Conservation (phyloP, 2,888 invertebrate genomes). For the Blera fallax region DNA sequence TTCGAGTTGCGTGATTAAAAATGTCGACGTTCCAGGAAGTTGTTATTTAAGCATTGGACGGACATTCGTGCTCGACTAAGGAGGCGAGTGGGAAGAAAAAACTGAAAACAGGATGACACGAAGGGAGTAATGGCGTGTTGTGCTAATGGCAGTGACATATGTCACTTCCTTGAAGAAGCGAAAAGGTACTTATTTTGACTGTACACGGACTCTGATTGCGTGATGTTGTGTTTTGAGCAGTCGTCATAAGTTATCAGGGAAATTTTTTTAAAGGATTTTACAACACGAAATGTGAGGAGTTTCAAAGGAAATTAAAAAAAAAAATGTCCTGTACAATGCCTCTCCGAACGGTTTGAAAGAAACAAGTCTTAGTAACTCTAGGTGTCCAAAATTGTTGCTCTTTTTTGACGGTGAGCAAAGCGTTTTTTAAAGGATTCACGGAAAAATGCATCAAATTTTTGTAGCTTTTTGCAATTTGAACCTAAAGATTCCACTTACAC, state of each 20-base stretch:
- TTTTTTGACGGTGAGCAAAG: too few species aligned
- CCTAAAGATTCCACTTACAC: too few species aligned
- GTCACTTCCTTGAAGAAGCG: slow-evolving; percentile 17
- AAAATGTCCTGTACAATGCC: too few species aligned
- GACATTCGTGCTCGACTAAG: not conserved
- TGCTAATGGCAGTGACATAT: slow-evolving; percentile 36
- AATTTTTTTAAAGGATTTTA: not conserved
- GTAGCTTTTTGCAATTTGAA: too few species aligned
- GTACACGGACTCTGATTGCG: not conserved
- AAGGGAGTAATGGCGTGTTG: slow-evolving; percentile 21
- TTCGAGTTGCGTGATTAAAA: slow-evolving; percentile 56
- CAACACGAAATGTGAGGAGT: not conserved
- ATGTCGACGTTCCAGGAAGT: slow-evolving; percentile 12
- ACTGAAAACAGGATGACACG: not conserved
- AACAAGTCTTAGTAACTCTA: too few species aligned
- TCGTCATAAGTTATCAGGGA: not conserved
- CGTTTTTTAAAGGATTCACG: too few species aligned
- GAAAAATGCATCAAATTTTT: too few species aligned
- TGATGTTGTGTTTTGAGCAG: too few species aligned
- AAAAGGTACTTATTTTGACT: slow-evolving; percentile 32
- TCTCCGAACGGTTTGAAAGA: too few species aligned
- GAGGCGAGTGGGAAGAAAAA: not conserved
- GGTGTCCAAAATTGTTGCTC: too few species aligned
- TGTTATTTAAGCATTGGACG: slow-evolving; percentile 24
- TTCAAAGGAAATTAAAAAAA: not conserved